Base-by-base conservation (phyloP, 2,113 vertebrate genomes). In the Calidris pugnax region DNA sequence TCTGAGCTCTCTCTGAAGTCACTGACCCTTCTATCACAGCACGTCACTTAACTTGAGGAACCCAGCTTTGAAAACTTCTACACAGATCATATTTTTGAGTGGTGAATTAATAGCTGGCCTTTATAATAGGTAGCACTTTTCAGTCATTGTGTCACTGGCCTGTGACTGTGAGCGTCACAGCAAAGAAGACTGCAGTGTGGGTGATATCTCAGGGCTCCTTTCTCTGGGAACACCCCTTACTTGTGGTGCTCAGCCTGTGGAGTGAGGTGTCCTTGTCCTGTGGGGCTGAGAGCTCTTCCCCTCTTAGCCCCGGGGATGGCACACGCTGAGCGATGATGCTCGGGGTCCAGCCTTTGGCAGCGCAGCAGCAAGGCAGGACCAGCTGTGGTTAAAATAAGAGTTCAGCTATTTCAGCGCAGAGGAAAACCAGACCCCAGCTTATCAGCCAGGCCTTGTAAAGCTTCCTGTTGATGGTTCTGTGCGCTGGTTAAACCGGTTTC, bases 281-380 rank as follows among this genome's bases (percentile, higher is more conserved):
- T 3, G 3, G 63, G 35, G 3, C 47, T 18, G 55, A 69, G 28
- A 72, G 37, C 71, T 85, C 47, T 74, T 77, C 37, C 37, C 22
- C n/a, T 76, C 71, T 63, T 45, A 27, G 57, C 69, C 57, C 43
- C 1, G 3, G 66, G 55, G 20, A 1, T 41, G 69, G 35, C 41
- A 71, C 0, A 0, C 1, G 8, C 51, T 63, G 60, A 62, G 64
- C 1, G 0, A 0, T 0, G 0, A 10, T 48, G 66, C 60, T 66
- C n/a, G 64, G 87, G 9, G 12, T 55, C 43, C 39, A 64, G 78
- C 81, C 57, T 87, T 67, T 1, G 5, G n/a, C 41, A 19, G 12
- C 62, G 27, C 67, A 45, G 45, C 1, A 0, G 23, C 19, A 72
- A 73, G 39, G 48, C 62, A 32, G 53, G 75, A 60, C 51, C 1